phyloP scores from a whole-genome alignment of 2,888 invertebrate species.

The Scaptomyza parva region DNA sequence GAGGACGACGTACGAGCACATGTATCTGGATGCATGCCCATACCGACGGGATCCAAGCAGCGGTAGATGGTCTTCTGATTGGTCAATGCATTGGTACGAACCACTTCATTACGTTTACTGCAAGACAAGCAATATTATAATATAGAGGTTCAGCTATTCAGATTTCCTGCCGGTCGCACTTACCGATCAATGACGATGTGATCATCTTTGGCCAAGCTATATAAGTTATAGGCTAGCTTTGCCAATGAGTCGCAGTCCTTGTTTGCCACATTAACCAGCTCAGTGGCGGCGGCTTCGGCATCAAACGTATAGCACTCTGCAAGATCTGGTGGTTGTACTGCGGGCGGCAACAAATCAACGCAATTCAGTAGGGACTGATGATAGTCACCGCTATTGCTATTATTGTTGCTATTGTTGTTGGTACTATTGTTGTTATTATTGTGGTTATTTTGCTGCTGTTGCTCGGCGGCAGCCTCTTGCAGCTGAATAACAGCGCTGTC shows the following conservation, averaged over 20 bases:
- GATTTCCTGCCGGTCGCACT: neutral
- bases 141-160: neutral
- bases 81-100: constrained; percentile 75
- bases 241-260: constrained; percentile 75
- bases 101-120: constrained; percentile 81
- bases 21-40: constrained; percentile 61
- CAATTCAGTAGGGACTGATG: constrained; percentile 34
- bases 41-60: constrained; percentile 76
- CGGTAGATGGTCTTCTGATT: constrained; percentile 82
- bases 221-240: constrained; percentile 80
- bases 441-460: constrained; percentile 26
- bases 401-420: constrained; percentile 21
- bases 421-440: constrained; percentile 10
- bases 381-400: constrained; percentile 36
- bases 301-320: constrained; percentile 42
- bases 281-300: constrained; percentile 37
- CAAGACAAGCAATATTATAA: neutral
- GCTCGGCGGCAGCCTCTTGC: constrained; percentile 54
- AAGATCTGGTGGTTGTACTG: constrained; percentile 19
- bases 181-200: constrained; percentile 83
- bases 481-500: constrained; percentile 54
- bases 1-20: constrained; percentile 11
- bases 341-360: constrained; percentile 39
- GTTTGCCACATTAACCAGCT: constrained; percentile 59
- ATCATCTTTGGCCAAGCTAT: constrained; percentile 78